Evolutionary conservation across 2,113 vertebrate genomes (phyloP).

Genomic region (Probosciger aterrimus): DNA sequence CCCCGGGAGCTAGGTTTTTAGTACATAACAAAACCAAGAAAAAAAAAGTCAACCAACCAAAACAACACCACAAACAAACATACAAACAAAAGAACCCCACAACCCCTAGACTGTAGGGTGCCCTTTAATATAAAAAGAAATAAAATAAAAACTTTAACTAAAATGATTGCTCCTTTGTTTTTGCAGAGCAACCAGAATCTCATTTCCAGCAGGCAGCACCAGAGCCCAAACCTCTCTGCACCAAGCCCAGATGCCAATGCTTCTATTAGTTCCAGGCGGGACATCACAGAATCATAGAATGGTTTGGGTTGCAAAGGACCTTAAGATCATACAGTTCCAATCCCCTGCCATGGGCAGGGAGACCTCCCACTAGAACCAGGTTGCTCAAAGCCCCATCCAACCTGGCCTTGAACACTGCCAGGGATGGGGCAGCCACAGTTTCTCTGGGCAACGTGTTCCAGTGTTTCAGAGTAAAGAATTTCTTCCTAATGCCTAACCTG

Average conservation of each 20-base stretch:
- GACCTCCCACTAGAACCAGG: not conserved
- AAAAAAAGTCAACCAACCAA: not conserved
- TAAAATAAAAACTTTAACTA: not conserved
- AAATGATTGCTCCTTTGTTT: fast-evolving
- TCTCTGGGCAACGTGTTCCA: not conserved
- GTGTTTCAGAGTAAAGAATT: not conserved
- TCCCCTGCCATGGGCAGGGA: not conserved
- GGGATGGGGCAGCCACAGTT: not conserved
- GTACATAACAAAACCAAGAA: not conserved
- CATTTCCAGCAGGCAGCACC: not conserved
- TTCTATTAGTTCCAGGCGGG: fast-evolving
- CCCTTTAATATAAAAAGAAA: not conserved
- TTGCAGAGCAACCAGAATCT: not conserved
- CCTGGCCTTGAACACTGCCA: not conserved
- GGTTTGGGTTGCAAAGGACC: not conserved
- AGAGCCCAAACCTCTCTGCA: not conserved
- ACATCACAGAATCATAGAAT: not conserved
- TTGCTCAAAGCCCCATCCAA: not conserved
- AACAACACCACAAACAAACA: not conserved
- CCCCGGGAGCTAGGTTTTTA: not conserved
- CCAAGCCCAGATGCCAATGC: not conserved
- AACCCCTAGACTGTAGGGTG: too few species aligned
- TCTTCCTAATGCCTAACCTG: not conserved
- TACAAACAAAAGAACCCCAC: not conserved
- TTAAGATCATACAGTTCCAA: not conserved